Percentiles rank a stretch among this genome's conserved stretches.
Evolutionary conservation across 2,797 vertebrate species (phyloP).

Genomic region (Gobionotothen gibberifrons): DNA sequence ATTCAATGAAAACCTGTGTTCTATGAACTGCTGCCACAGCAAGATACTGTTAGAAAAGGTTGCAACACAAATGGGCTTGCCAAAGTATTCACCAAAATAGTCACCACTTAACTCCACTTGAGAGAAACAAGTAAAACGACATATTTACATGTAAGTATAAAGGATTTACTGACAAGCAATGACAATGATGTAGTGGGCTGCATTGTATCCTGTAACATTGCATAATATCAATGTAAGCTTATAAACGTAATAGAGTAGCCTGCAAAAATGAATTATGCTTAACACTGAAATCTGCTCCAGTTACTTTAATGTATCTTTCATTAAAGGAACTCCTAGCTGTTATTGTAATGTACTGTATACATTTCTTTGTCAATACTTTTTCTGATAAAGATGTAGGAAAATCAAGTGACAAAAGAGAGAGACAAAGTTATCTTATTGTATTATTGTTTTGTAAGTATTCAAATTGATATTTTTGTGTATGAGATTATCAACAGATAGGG

Average conservation of each 20-base stretch:
- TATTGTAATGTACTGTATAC: not conserved
- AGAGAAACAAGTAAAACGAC: not conserved
- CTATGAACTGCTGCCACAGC: not conserved
- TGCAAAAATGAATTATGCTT: too few relatives aligned
- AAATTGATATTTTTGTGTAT: too few relatives aligned
- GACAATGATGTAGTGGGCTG: not conserved
- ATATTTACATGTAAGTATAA: not conserved
- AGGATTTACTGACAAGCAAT: not conserved
- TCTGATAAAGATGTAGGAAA: not conserved
- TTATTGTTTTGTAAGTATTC: too few relatives aligned
- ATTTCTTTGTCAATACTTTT: not conserved
- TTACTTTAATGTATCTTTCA: too few relatives aligned
- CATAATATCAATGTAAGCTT: too few relatives aligned
- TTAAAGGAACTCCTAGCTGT: too few relatives aligned
- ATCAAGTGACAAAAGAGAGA: not conserved
- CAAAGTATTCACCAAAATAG: not conserved
- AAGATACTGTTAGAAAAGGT: not conserved
- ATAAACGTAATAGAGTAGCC: too few relatives aligned
- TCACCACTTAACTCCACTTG: not conserved
- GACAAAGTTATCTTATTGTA: too few relatives aligned
- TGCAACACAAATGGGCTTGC: not conserved
- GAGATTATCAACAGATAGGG: too few relatives aligned
- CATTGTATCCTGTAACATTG: too few relatives aligned
- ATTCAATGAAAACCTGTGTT: not conserved
- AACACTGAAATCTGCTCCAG: too few relatives aligned